Conservation (phyloP, 2,888 invertebrate species). For the Volucella inanis region DNA sequence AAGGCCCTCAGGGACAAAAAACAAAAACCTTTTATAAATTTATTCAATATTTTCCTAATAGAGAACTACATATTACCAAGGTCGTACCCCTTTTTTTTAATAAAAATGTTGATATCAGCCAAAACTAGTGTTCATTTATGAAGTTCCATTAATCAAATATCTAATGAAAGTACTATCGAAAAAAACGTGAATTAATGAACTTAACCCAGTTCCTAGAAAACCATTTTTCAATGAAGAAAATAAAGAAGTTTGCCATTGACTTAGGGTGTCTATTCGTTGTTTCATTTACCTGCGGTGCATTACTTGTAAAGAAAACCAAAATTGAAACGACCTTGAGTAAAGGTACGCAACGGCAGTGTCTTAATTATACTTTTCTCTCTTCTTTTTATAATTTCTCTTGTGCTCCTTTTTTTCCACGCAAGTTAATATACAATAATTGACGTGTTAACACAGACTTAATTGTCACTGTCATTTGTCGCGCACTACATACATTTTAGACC, state of each 20-base stretch:
- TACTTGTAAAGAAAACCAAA: constrained; percentile 47
- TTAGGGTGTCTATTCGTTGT: constrained; percentile 17
- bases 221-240: constrained; percentile 27
- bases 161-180: constrained; percentile 42
- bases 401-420: not conserved
- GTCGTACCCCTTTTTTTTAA: not conserved
- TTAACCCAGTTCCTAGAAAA: constrained; percentile 26
- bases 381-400: not conserved
- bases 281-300: constrained; percentile 15
- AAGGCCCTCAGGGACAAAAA: no score
- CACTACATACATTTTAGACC: not conserved
- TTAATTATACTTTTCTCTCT: constrained; percentile 22
- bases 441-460: constrained; percentile 53
- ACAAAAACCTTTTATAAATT: not conserved
- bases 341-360: constrained; percentile 27
- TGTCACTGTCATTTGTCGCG: constrained; percentile 53
- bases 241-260: constrained; percentile 56
- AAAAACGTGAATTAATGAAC: constrained; percentile 14
- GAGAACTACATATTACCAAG: constrained; percentile 19
- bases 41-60: not conserved
- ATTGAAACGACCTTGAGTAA: constrained; percentile 61
- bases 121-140: constrained; percentile 5
- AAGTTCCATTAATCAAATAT: constrained; percentile 40
- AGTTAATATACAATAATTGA: constrained; percentile 60
- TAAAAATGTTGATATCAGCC: not conserved